phyloP scores from a whole-genome alignment of 2,113 vertebrate genomes.

The Corythoichthys intestinalis region DNA sequence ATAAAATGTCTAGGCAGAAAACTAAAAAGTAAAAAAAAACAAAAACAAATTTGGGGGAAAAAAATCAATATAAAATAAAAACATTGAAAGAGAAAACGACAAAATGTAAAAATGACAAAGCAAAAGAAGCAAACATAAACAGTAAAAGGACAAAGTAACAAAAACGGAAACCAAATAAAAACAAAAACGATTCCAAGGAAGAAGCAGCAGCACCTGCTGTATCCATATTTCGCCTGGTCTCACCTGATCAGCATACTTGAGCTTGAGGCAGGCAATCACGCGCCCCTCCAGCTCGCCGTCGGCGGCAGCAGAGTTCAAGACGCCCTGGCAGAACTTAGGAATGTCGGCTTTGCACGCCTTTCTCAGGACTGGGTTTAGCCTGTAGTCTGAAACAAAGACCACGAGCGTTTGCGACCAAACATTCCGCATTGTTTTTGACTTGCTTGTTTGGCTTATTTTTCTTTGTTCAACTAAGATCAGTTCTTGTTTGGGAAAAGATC shows the following conservation, averaged over 20 bases:
- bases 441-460: no score
- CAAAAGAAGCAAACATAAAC: neutral
- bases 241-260: conserved; percentile 97
- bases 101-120: no score
- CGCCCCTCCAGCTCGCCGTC: conserved; percentile 92
- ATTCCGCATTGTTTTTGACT: neutral
- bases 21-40: neutral
- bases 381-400: conserved; percentile 78
- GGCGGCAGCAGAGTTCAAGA: conserved; percentile 85
- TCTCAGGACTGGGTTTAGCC: conserved; percentile 89
- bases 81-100: no score
- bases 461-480: no score
- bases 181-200: neutral
- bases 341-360: conserved; percentile 98
- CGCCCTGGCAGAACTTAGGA: conserved; percentile 91
- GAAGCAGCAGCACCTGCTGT: neutral
- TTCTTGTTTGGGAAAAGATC: no score
- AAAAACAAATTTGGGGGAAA: neutral
- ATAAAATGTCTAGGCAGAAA: no score
- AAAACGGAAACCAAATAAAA: no score
- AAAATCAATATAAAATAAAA: no score
- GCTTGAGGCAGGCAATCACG: conserved; percentile 93
- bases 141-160: no score
- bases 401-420: neutral
- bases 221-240: neutral